A percentile compares a stretch with the other conserved stretches of the same genome.
Evolutionary conservation across 1,140 invertebrate species (phyloP).

Genomic region (Brachionus plicatilis): DNA sequence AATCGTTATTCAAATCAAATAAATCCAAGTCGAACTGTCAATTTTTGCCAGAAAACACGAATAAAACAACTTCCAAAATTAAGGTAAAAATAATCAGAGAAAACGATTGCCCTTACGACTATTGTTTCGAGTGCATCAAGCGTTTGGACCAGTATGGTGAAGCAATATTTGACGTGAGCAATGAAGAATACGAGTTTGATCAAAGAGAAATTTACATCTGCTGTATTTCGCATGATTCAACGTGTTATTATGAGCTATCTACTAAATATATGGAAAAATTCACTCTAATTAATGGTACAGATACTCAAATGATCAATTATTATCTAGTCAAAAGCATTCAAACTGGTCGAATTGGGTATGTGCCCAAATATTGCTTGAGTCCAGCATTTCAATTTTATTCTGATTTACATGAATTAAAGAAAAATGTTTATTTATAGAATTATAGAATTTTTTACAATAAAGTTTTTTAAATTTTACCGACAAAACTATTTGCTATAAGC

Average conservation of each 20-base stretch:
- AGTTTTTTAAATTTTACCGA: too few species aligned
- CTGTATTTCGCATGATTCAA: not conserved
- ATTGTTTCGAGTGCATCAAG: not conserved
- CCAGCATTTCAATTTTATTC: not conserved
- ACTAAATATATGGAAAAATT: not conserved
- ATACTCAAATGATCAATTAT: not conserved
- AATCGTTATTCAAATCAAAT: not conserved
- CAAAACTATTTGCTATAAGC: too few species aligned
- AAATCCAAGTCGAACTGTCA: not conserved
- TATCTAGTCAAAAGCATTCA: not conserved
- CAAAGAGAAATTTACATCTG: not conserved
- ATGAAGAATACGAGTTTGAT: not conserved
- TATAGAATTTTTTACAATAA: too few species aligned
- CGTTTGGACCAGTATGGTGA: not conserved
- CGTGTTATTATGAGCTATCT: not conserved
- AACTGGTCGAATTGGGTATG: not conserved
- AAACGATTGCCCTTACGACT: not conserved
- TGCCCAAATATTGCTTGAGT: not conserved
- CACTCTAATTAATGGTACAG: not conserved
- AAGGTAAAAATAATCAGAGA: not conserved
- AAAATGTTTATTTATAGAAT: not conserved
- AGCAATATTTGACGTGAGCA: not conserved
- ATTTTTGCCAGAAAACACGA: not conserved
- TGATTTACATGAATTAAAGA: not conserved
- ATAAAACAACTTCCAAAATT: not conserved